Evolutionary conservation across 2,888 invertebrate species (phyloP).

Genomic region (Microdon myrmicae): DNA sequence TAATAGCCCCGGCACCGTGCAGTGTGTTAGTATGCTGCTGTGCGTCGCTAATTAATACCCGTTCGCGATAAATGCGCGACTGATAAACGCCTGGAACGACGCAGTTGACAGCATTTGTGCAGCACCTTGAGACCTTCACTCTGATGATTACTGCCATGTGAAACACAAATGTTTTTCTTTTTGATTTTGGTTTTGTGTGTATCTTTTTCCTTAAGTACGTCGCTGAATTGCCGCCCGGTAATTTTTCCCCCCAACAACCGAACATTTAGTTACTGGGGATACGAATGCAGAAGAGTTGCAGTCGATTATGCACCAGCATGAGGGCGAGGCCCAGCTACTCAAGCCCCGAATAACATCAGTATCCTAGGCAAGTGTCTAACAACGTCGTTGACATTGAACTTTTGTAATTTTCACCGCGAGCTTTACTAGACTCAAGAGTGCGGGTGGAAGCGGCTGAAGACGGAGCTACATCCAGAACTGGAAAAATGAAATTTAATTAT

Average conservation of each 20-base stretch:
- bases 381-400: slow-evolving; percentile 36
- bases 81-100: slow-evolving; percentile 25
- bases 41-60: slow-evolving; percentile 38
- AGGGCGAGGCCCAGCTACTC: neutral
- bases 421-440: neutral
- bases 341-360: slow-evolving; percentile 5
- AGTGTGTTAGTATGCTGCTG: slow-evolving; percentile 21
- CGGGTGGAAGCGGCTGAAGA: slow-evolving; percentile 1
- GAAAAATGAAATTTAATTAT: slow-evolving; percentile 28
- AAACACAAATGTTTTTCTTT: too few species aligned
- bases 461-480: slow-evolving; percentile 35
- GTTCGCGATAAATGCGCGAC: slow-evolving; percentile 24
- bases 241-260: too few species aligned
- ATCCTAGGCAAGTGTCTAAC: slow-evolving; percentile 5
- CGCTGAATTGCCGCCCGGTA: slow-evolving; percentile 9
- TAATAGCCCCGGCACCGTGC: too few species aligned
- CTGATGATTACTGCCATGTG: neutral
- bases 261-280: too few species aligned
- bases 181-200: slow-evolving; percentile 11
- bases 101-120: neutral
- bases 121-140: slow-evolving; percentile 20
- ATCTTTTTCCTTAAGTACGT: slow-evolving; percentile 8
- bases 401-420: slow-evolving; percentile 3
- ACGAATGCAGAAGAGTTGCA: too few species aligned
- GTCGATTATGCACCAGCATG: slow-evolving; percentile 6